These are phyloP conservation scores for Belgica antarctica DNA, from an alignment of 2,888 invertebrate genomes.

Conservation along the genomic window DNA sequence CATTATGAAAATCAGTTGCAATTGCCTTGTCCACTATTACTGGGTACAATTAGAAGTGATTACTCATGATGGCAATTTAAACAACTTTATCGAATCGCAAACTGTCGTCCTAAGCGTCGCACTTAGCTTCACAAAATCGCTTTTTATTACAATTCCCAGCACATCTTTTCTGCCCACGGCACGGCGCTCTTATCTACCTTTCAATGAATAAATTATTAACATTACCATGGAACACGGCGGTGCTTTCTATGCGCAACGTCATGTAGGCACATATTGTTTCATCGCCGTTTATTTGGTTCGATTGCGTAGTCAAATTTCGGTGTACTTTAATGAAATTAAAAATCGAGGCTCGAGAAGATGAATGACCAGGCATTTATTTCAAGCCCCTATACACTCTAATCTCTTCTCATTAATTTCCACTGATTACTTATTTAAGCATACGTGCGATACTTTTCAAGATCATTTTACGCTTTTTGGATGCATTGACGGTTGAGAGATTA, in stretches of 20 bases:
- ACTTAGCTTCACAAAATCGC: too few relatives aligned
- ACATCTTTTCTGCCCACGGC: not conserved
- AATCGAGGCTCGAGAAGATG: not conserved
- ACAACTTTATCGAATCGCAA: too few relatives aligned
- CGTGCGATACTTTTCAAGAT: too few relatives aligned
- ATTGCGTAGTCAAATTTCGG: not conserved
- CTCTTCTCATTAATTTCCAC: too few relatives aligned
- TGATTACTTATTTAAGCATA: not conserved
- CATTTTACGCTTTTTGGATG: not conserved
- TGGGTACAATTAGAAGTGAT: too few relatives aligned
- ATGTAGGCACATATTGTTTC: not conserved
- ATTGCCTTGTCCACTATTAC: too few relatives aligned
- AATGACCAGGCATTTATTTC: not conserved
- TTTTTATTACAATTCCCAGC: too few relatives aligned
- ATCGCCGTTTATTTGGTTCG: not conserved
- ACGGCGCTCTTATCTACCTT: not conserved
- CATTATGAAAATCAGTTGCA: too few relatives aligned
- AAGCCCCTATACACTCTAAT: too few relatives aligned
- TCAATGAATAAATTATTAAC: slow-evolving; percentile 11
- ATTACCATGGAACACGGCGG: not conserved
- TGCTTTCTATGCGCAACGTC: not conserved
- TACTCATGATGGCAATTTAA: too few relatives aligned
- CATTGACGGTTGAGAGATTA: not conserved
- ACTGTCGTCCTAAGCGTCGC: too few relatives aligned
- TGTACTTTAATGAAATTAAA: slow-evolving; percentile 4